These are phyloP conservation scores for Patella pellucida DNA, from an alignment of 2,888 invertebrate species.

Conservation along the genomic window DNA sequence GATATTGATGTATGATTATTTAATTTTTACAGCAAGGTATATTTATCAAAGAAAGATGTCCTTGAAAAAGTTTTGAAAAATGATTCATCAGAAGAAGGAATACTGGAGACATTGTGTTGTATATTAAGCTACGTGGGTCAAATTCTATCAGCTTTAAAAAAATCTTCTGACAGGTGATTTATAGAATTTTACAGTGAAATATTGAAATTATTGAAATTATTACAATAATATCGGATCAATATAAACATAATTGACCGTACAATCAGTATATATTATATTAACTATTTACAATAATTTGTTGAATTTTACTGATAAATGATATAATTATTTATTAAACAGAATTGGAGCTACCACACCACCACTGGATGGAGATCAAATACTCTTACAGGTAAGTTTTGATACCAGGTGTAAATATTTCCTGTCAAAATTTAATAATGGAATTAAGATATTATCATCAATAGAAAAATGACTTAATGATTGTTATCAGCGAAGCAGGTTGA, in stretches of 20 bases:
- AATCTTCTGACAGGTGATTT: constrained; percentile 58
- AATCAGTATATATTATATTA: too few relatives aligned
- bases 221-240: too few relatives aligned
- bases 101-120: constrained; percentile 79
- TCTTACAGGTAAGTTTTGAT: not conserved
- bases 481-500: too few relatives aligned
- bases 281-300: too few relatives aligned
- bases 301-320: too few relatives aligned
- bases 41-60: constrained; percentile 76
- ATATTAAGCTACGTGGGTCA: constrained; percentile 88
- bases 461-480: too few relatives aligned
- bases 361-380: constrained; percentile 36
- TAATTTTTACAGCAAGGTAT: constrained; percentile 73
- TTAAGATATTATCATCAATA: too few relatives aligned
- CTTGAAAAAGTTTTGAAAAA: constrained; percentile 75
- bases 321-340: constrained; percentile 18
- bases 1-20: too few relatives aligned
- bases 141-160: constrained; percentile 76
- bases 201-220: too few relatives aligned
- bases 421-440: too few relatives aligned
- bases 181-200: not conserved
- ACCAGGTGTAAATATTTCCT: too few relatives aligned
- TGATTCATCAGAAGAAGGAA: constrained; percentile 72
- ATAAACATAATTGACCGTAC: too few relatives aligned
- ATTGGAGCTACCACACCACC: constrained; percentile 58